phyloP scores from a whole-genome alignment of 2,113 vertebrate species.

The Microcebus griseorufus region DNA sequence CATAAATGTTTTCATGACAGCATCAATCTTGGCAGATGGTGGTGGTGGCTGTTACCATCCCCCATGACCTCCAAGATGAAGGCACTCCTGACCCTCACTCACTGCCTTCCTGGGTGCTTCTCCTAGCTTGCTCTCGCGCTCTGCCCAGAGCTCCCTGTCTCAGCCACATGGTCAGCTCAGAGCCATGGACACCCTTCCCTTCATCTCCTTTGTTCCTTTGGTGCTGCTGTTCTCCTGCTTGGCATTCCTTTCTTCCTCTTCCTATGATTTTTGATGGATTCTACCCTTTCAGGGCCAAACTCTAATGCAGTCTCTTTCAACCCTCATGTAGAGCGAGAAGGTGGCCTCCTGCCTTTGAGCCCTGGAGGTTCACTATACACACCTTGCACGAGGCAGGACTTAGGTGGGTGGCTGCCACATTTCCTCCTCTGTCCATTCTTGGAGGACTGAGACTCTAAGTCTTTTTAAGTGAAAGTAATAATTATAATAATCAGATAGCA shows the following conservation, averaged over 20 bases:
- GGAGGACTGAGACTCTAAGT: background rate
- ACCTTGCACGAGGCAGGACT: no score
- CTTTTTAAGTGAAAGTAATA: background rate
- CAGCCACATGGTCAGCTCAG: background rate
- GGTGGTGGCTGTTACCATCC: background rate
- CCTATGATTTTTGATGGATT: background rate
- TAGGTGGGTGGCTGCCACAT: background rate
- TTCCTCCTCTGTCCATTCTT: background rate
- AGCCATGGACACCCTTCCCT: background rate
- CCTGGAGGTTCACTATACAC: no score
- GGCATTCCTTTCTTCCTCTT: background rate
- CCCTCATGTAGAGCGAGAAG: fast-evolving
- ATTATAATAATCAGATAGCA: background rate
- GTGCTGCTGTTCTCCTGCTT: background rate
- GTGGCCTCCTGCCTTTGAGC: no score
- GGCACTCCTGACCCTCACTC: background rate
- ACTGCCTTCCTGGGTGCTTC: background rate
- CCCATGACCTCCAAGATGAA: background rate
- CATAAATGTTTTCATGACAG: background rate
- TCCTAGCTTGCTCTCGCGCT: background rate
- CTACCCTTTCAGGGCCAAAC: background rate
- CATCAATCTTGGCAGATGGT: background rate
- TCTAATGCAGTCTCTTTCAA: background rate
- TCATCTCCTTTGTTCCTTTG: background rate
- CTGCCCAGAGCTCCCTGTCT: background rate